Base-by-base conservation (phyloP, 1,140 invertebrate genomes). In the Nasonia longicornis region DNA sequence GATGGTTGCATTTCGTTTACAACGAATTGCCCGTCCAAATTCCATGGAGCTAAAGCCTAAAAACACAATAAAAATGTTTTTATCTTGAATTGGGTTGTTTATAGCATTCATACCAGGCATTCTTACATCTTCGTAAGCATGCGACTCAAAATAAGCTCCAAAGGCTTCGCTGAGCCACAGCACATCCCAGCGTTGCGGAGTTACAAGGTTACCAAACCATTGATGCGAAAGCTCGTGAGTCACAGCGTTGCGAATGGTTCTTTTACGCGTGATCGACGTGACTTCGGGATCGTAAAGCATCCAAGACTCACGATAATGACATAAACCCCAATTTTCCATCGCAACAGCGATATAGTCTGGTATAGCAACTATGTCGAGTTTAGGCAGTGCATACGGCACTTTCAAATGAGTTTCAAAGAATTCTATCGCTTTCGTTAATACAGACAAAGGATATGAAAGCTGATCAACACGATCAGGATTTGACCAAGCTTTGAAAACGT, bases 291-390 rank as follows among this genome's bases (percentile, higher is more conserved):
- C 94, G 87, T 95, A 97, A 0, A 99, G 91, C 92, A 98, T 94
- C 93, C 2, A 95, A 95, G 90, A 98, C 97, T 82, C 97, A 94
- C 88, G 89, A 84, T 96, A 98, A 2, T 96, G 98, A n/a, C 98
- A 94, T 0, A 98, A 88, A 2, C 96, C 96, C 95, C 95, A 96
- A 88, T 97, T 97, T 87, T 97, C 96, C 96, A 97, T 97, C 2
- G 96, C 98, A 0, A 96, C 97, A 22, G 96, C 95, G 70, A 94
- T 93, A 86, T 98, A 98, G 90, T 99, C 97, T 0, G 98, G 97
- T 70, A 99, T 89, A 0, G 97, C 97, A 3, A 98, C 94, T 92
- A 98, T 95, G 89, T 97, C 95, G 75, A 96, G 95, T 89, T 97
- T 97, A 1, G 95, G 94, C 67, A 97, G 85, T 0, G 96, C 96